A percentile compares a stretch with the other conserved stretches of the same genome.
Evolutionary conservation across 2,113 vertebrate species (phyloP).

Genomic region (Aphelocoma coerulescens): DNA sequence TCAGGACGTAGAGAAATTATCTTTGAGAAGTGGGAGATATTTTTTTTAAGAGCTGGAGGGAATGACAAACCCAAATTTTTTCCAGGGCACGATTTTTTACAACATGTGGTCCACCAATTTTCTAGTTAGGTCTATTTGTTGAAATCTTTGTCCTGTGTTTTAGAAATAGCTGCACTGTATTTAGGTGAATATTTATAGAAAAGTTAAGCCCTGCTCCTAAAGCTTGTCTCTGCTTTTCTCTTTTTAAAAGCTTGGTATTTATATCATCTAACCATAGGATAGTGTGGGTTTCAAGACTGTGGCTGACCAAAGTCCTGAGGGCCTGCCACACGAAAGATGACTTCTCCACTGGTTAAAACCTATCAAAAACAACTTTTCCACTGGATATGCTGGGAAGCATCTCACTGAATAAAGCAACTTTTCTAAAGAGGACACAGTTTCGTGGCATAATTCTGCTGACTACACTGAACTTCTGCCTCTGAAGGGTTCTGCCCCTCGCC

Average conservation of each 20-base stretch:
- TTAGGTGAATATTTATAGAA: conserved; percentile 22
- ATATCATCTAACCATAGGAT: not conserved
- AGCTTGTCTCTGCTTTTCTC: not conserved
- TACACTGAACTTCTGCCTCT: not conserved
- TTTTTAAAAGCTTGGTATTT: conserved; percentile 8
- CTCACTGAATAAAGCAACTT: not conserved
- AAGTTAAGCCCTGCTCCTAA: not conserved
- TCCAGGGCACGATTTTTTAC: not conserved
- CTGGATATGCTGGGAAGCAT: not conserved
- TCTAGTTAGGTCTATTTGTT: not conserved
- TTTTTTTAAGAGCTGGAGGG: not conserved
- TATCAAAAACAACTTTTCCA: not conserved
- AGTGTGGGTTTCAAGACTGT: not conserved
- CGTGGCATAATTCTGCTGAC: not conserved
- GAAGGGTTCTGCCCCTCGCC: not conserved
- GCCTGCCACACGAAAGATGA: not conserved
- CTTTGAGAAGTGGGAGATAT: not conserved
- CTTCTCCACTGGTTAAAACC: not conserved
- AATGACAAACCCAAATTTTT: not conserved
- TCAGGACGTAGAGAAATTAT: not conserved
- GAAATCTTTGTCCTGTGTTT: not conserved
- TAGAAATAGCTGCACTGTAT: not conserved
- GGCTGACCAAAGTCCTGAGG: not conserved
- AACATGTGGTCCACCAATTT: not conserved
- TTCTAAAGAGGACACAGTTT: not conserved